Conservation (phyloP, 2,888 invertebrate species). For the Micropterix aruncella region DNA sequence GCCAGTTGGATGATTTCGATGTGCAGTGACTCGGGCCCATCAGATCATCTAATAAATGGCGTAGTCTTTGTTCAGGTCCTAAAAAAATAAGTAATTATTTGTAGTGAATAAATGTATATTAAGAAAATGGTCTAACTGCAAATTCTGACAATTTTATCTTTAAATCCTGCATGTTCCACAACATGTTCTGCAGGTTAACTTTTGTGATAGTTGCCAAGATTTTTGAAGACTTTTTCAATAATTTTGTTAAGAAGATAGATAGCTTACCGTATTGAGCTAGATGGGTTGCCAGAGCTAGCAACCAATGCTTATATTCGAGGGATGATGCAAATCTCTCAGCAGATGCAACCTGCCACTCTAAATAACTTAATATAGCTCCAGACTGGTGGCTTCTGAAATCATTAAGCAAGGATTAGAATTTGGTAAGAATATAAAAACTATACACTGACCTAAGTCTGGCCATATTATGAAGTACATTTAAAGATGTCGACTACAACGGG, state of each 20-base stretch:
- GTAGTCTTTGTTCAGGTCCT: constrained; percentile 57
- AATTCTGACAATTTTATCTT: background rate
- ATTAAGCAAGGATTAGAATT: no score
- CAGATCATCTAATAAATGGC: constrained; percentile 63
- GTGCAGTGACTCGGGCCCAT: constrained; percentile 60
- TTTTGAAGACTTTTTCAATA: no score
- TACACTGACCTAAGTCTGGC: no score
- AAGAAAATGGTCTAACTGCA: background rate
- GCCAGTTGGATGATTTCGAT: constrained; percentile 41
- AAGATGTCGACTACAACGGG: no score
- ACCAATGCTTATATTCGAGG: constrained; percentile 66
- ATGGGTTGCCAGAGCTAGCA: constrained; percentile 39
- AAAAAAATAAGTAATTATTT: no score
- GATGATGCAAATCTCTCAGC: constrained; percentile 54
- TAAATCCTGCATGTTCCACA: no score
- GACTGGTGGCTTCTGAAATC: constrained; percentile 19
- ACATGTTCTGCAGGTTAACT: no score
- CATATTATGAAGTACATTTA: no score
- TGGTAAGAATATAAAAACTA: no score
- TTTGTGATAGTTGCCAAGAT: no score
- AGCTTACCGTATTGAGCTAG: constrained; percentile 49
- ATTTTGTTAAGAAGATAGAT: no score
- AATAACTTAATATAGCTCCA: constrained; percentile 41
- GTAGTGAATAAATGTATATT: background rate
- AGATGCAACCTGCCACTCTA: constrained; percentile 62